Evolutionary conservation across 2,113 vertebrate species (phyloP).

Genomic region (Lepidothrix coronata): DNA sequence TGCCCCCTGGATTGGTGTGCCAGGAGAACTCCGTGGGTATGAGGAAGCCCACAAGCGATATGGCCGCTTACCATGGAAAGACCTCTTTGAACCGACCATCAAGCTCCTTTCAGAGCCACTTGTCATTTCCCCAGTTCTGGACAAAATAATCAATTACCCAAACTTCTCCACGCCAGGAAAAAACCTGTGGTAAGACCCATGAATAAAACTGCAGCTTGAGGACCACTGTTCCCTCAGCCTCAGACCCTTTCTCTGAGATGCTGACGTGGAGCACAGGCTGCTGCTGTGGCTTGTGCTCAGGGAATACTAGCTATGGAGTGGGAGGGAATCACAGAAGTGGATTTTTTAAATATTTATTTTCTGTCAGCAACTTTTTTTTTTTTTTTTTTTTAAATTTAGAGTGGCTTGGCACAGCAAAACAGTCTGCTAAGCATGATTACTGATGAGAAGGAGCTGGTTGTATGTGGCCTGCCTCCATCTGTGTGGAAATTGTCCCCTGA

Average conservation of each 20-base stretch:
- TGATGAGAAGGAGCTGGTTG: background rate
- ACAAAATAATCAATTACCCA: background rate
- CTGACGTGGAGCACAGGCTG: background rate
- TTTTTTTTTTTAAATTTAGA: background rate
- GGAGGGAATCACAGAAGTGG: background rate
- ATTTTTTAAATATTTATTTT: background rate
- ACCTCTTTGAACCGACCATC: constrained; percentile 54
- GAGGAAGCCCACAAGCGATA: constrained; percentile 45
- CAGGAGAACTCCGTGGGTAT: constrained; percentile 40
- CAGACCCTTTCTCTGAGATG: background rate
- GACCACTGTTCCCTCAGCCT: background rate
- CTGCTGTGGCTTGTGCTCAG: background rate
- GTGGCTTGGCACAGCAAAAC: background rate
- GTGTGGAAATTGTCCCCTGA: background rate
- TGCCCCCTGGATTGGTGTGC: background rate
- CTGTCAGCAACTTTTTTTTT: background rate
- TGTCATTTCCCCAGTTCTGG: background rate
- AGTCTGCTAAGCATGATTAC: background rate
- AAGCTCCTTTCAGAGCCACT: constrained; percentile 46
- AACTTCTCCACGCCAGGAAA: accelerated
- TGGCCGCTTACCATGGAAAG: constrained; percentile 41
- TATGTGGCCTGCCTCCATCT: background rate
- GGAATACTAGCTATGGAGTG: background rate
- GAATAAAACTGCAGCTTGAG: background rate
- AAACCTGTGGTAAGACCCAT: constrained; percentile 3